These are phyloP conservation scores for Caenorhabditis sinica DNA, from an alignment of 2,888 invertebrate genomes.

Conservation along the genomic window DNA sequence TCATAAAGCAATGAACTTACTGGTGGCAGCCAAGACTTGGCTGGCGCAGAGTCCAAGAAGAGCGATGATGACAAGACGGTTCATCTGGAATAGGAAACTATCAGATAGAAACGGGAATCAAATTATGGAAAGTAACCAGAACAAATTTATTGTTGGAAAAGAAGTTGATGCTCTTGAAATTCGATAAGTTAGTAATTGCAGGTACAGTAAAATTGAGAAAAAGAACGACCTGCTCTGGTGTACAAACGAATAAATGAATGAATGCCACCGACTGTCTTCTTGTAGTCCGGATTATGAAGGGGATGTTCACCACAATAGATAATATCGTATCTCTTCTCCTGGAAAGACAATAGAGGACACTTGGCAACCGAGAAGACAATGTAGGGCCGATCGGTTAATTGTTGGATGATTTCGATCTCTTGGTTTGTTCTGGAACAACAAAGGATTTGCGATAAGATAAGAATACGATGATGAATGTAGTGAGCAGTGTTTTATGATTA, in stretches of 20 bases:
- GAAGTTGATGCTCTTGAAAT: too few relatives aligned
- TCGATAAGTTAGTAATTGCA: not conserved
- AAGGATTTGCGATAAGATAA: slow-evolving; percentile 7
- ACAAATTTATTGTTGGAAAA: too few relatives aligned
- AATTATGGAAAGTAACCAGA: too few relatives aligned
- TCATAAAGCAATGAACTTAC: slow-evolving; percentile 28
- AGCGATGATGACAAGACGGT: slow-evolving; percentile 12
- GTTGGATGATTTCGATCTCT: slow-evolving; percentile 14
- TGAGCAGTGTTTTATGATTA: not conserved
- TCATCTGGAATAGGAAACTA: slow-evolving; percentile 30
- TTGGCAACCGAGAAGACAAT: slow-evolving; percentile 23
- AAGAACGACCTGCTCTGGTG: not conserved
- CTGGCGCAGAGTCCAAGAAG: slow-evolving; percentile 34
- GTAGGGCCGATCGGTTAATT: not conserved
- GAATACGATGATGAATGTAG: not conserved
- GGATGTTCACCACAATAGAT: slow-evolving; percentile 34
- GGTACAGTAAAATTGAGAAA: not conserved
- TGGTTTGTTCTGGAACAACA: slow-evolving; percentile 17
- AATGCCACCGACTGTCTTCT: not conserved
- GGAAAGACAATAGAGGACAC: slow-evolving; percentile 28
- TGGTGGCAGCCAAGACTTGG: slow-evolving; percentile 38
- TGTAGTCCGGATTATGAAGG: slow-evolving; percentile 25
- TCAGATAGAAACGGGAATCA: too few relatives aligned
- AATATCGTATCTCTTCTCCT: slow-evolving; percentile 42
- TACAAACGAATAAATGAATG: not conserved